phyloP scores from a whole-genome alignment of 92 coral and sea anemone genomes.

The Zoanthus solanderi region DNA sequence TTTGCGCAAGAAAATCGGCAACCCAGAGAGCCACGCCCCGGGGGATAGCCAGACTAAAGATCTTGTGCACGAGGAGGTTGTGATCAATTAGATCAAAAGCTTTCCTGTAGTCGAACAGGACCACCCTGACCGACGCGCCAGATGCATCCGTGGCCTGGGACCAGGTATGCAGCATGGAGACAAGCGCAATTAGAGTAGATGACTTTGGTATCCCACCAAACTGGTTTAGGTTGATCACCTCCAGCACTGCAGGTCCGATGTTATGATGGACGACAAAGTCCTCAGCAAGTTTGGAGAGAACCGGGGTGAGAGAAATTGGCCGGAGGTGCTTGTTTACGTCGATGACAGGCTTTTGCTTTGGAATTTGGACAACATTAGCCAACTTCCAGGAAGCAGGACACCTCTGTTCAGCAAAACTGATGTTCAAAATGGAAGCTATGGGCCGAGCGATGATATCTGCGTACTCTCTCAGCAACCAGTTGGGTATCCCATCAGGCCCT shows the following conservation, averaged over 20 bases:
- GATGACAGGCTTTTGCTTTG: conserved; percentile 1
- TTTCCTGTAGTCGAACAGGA: background rate
- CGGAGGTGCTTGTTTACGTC: background rate
- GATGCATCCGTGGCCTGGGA: background rate
- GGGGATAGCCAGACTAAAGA: background rate
- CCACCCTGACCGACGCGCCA: background rate
- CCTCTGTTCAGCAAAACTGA: conserved; percentile 20
- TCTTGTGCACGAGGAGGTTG: background rate
- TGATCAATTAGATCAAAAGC: conserved; percentile 4
- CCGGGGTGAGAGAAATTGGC: conserved; percentile 15
- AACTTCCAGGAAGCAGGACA: conserved; percentile 10
- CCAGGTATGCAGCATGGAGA: conserved; percentile 7
- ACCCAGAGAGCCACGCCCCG: background rate
- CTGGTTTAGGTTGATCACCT: background rate
- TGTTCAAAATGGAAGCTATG: conserved; percentile 37
- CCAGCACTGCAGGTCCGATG: background rate
- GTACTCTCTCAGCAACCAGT: conserved; percentile 48
- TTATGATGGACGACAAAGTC: conserved; percentile 1
- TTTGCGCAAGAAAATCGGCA: background rate
- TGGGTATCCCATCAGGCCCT: conserved; percentile 58
- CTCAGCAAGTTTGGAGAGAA: background rate
- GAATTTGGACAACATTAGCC: background rate
- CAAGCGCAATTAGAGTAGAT: background rate
- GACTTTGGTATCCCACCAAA: conserved; percentile 10
- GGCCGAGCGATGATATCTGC: conserved; percentile 49